Conservation (phyloP, 2,797 vertebrate genomes). For the Phoxinus dragarum region DNA sequence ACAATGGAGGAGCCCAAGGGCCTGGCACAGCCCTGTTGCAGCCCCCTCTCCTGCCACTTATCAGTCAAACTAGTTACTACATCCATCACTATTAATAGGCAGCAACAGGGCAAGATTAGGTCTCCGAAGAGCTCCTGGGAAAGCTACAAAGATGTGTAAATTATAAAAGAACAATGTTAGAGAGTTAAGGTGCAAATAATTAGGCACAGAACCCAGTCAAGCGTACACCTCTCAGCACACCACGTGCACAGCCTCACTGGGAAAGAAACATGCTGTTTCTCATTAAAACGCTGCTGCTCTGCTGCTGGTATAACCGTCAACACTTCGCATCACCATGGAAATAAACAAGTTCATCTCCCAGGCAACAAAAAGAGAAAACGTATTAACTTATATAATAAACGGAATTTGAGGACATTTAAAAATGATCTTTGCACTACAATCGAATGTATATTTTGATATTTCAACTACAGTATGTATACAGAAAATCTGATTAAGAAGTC, state of each 20-base stretch:
- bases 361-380: slow-evolving; percentile 40
- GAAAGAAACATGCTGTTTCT: slow-evolving; percentile 44
- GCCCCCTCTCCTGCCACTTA: slow-evolving; percentile 21
- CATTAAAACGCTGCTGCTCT: slow-evolving; percentile 31
- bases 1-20: slow-evolving; percentile 33
- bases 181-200: slow-evolving; percentile 42
- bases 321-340: slow-evolving; percentile 50
- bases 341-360: slow-evolving; percentile 41
- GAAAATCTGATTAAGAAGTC: neutral
- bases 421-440: neutral
- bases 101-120: slow-evolving; percentile 1
- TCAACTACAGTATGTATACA: neutral
- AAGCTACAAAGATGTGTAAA: slow-evolving; percentile 34
- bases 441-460: neutral
- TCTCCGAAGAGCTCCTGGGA: neutral
- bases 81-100: slow-evolving; percentile 15
- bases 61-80: slow-evolving; percentile 28
- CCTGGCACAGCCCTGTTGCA: neutral
- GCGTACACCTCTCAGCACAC: slow-evolving; percentile 11
- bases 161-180: slow-evolving; percentile 11
- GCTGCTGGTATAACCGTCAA: slow-evolving; percentile 30
- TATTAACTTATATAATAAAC: slow-evolving; percentile 2
- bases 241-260: slow-evolving; percentile 12
- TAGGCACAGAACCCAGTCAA: slow-evolving; percentile 32
- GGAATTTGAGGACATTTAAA: slow-evolving; percentile 18